Conservation (phyloP, 1,140 invertebrate species). For the Battus philenor region DNA sequence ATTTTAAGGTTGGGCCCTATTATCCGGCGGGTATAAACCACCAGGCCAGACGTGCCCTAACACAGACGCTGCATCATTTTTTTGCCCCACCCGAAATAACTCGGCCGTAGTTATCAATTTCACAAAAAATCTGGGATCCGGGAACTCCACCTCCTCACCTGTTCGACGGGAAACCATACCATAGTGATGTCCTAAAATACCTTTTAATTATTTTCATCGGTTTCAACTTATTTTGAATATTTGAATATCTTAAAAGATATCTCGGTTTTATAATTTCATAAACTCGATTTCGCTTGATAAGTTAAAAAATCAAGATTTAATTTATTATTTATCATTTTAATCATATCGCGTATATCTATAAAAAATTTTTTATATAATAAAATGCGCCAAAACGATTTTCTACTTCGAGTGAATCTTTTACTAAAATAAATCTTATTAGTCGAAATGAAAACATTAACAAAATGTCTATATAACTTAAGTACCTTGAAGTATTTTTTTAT, state of each 20-base stretch:
- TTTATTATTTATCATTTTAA: not conserved
- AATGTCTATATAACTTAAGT: too few species aligned
- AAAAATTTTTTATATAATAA: too few species aligned
- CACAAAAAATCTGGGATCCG: slow-evolving; percentile 39
- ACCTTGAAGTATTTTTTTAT: too few species aligned
- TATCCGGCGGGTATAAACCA: not conserved
- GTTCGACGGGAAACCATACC: slow-evolving; percentile 27
- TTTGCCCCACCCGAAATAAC: slow-evolving; percentile 22
- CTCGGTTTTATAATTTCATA: not conserved
- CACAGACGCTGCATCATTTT: slow-evolving; percentile 17
- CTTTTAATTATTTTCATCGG: not conserved
- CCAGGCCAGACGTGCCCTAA: not conserved
- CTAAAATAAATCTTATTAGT: too few species aligned
- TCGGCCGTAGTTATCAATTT: slow-evolving; percentile 25
- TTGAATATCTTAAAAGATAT: not conserved
- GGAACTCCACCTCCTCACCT: slow-evolving; percentile 39
- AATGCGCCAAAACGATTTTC: too few species aligned
- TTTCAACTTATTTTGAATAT: not conserved
- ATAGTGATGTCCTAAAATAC: slow-evolving; percentile 14
- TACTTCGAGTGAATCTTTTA: too few species aligned
- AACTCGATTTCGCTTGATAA: not conserved
- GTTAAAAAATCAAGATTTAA: not conserved
- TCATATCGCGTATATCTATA: too few species aligned
- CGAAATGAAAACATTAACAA: too few species aligned
- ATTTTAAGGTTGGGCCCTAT: not conserved